Evolutionary conservation across 2,888 invertebrate species (phyloP), one percentile per base, ranked within the genome.

Genomic region (Drosophila yooni): DNA sequence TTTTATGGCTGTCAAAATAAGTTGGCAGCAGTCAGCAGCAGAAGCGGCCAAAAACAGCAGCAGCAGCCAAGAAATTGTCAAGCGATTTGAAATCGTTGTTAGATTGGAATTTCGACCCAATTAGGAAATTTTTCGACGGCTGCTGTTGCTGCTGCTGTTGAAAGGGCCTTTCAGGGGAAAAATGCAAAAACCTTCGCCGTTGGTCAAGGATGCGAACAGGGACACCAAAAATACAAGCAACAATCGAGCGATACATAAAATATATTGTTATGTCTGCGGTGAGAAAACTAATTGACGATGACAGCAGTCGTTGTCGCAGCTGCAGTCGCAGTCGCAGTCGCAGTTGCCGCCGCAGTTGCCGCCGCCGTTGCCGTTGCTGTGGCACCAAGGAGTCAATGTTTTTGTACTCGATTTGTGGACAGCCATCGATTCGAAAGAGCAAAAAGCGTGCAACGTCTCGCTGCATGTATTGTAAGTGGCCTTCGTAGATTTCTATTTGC

Each of bases 21-120:
- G 67, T 67, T 76, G 71, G 71, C 76, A 66, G 52, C 69, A 68
- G 65, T 34, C 62, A 59, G 25, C 56, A 51, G 15, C 59, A 59
- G 2, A 21, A 13, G 46, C 21, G 13, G 46, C 46, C 43, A 52
- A 36, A 56, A 53, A 10, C 46, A 64, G 11, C 38, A 64, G 74
- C 67, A 60, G 82, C 79, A 73, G 74, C 74, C 50, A 70, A 64
- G 70, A 76, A 77, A 75, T 74, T 71, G 72, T 74, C 73, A 73
- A 68, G 74, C 69, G 74, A 81, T 79, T 75, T 74, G 56, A 79
- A 87, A 80, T 89, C 86, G 86, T 79, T 91, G 91, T 91, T 90
- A 91, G 91, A 91, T 82, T 90, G 90, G 90, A 90, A 90, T 90
- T 90, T 91, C 88, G 88, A 89, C 91, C 90, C 90, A 90, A 90